These are phyloP conservation scores for Pogoniulus pusillus DNA, from an alignment of 2,797 vertebrate genomes.

Conservation along the genomic window DNA sequence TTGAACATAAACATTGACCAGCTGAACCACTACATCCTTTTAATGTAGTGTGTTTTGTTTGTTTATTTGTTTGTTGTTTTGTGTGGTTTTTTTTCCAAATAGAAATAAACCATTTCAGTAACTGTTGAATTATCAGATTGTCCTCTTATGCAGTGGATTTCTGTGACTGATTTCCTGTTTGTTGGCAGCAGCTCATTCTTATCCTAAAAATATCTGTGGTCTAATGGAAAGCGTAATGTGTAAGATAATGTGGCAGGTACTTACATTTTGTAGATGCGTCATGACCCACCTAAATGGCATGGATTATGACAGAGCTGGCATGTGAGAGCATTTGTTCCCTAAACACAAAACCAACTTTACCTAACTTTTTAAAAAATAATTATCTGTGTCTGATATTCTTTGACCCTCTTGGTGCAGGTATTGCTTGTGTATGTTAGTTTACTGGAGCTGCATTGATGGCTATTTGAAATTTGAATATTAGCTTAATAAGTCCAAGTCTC, in stretches of 20 bases:
- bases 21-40: not conserved
- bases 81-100: not conserved
- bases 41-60: not conserved
- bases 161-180: not conserved
- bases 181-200: not conserved
- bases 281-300: not conserved
- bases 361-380: not conserved
- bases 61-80: no score
- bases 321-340: not conserved
- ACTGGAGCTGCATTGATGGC: not conserved
- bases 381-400: not conserved
- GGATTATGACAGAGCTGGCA: not conserved
- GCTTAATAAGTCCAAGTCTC: not conserved
- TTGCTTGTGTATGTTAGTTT: not conserved
- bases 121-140: not conserved
- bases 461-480: conserved; percentile 4
- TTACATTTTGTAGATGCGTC: not conserved
- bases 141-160: not conserved
- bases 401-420: not conserved
- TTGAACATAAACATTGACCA: conserved; percentile 1
- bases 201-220: not conserved
- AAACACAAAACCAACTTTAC: not conserved
- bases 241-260: not conserved
- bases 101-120: not conserved
- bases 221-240: not conserved